Evolutionary conservation across 2,113 vertebrate species (phyloP), one percentile per base, ranked within the genome.

Genomic region (Chloebia gouldiae): DNA sequence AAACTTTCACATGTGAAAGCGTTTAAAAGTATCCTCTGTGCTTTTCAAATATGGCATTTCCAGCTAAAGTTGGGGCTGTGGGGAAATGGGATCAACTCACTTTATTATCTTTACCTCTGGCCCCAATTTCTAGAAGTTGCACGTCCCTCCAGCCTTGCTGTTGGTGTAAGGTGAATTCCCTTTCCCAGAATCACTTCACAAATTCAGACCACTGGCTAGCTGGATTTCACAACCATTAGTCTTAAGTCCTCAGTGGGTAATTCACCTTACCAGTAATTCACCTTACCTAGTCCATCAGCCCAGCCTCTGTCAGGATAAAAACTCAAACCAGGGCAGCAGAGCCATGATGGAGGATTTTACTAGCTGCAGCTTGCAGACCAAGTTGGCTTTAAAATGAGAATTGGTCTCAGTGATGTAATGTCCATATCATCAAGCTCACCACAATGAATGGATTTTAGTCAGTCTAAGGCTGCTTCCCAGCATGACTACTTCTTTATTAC

Each of bases 401-500:
- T 71, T 47, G n/a, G 47, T 44, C 35, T 90, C 24, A 1, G 24
- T 95, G 90, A 96, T 88, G 91, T 92, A 94, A 94, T 68, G 71
- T 27, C 66, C 71, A 25, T 84, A 96, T 86, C 76, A 93, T 93
- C 92, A 61, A 64, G 51, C 56, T 91, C 64, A 88, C 94, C 93
- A 85, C 91, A 95, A 81, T 81, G 90, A 93, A 89, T 93, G 84
- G 73, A 37, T 42, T 82, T 91, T 37, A 91, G 70, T 80, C 86
- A 66, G 84, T 82, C 81, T 91, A 88, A 92, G 87, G 84, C 85
- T 91, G 86, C 68, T 92, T 93, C 88, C 75, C 92, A 94, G 81
- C 89, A 91, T 68, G 78, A 93, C 49, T 95, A 15, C 54, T 95
- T 84, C 85, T 93, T 94, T 95, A 94, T 81, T 88, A 83, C 88